phyloP scores from a whole-genome alignment of 2,113 vertebrate genomes.

The Salvator merianae region DNA sequence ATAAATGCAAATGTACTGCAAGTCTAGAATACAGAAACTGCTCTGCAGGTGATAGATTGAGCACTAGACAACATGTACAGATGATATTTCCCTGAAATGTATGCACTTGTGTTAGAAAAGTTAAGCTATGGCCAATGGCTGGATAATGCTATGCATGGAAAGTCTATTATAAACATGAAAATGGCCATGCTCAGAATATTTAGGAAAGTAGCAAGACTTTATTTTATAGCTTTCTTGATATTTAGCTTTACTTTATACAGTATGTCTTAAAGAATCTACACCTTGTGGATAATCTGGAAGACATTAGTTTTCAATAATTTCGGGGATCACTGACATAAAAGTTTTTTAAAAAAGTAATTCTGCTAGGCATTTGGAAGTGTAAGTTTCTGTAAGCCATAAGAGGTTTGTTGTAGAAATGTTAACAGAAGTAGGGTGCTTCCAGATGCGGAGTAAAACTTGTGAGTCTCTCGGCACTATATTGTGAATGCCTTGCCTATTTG shows the following conservation, averaged over 20 bases:
- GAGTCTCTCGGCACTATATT: too few relatives aligned
- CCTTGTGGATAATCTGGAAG: neutral
- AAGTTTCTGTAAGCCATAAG: too few relatives aligned
- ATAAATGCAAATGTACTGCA: neutral
- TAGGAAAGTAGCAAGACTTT: neutral
- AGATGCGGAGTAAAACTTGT: too few relatives aligned
- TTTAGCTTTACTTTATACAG: neutral
- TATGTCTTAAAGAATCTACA: neutral
- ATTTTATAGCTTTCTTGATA: neutral
- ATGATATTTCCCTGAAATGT: neutral
- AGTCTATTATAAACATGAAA: neutral
- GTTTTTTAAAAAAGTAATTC: too few relatives aligned
- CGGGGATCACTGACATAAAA: too few relatives aligned
- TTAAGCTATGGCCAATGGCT: neutral
- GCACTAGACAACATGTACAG: neutral
- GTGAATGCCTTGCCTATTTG: too few relatives aligned
- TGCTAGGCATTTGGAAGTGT: too few relatives aligned
- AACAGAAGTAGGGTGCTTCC: too few relatives aligned
- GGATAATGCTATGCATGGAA: neutral
- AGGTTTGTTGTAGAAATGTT: too few relatives aligned
- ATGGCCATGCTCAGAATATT: neutral
- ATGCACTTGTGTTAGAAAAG: neutral
- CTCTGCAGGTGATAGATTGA: neutral
- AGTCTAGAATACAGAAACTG: neutral
- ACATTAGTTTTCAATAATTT: too few relatives aligned